These are phyloP conservation scores for Brachionus plicatilis DNA, from an alignment of 1,140 invertebrate species.

Conservation along the genomic window DNA sequence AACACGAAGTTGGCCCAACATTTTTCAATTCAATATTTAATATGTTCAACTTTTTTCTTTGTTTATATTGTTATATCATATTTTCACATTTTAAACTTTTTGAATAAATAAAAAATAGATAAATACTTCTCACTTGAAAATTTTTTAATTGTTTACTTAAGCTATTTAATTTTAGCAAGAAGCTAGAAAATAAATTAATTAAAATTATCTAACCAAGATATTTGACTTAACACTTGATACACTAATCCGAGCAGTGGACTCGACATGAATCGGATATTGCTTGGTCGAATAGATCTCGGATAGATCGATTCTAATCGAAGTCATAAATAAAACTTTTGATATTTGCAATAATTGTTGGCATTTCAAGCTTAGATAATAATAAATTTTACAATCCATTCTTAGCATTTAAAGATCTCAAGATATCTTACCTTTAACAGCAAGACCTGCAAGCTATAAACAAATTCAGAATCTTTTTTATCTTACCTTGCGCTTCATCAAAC, in stretches of 20 bases:
- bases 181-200: not conserved
- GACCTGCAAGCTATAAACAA: conserved; percentile 11
- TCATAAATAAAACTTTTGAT: conserved; percentile 6
- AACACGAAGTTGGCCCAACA: not conserved
- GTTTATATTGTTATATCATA: conserved; percentile 30
- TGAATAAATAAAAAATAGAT: not conserved
- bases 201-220: conserved; percentile 15
- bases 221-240: conserved; percentile 16
- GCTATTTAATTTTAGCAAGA: not conserved
- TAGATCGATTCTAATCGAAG: conserved; percentile 4
- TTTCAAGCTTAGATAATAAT: not conserved
- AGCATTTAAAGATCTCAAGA: conserved; percentile 23
- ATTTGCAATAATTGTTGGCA: not conserved
- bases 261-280: not conserved
- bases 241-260: not conserved
- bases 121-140: conserved; percentile 21
- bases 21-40: not conserved
- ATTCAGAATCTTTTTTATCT: conserved; percentile 13
- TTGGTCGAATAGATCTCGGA: conserved; percentile 6
- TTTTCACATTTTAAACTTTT: conserved; percentile 5
- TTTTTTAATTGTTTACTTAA: conserved; percentile 13
- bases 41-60: not conserved
- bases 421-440: conserved; percentile 31
- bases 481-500: not conserved
- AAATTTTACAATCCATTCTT: not conserved